These are phyloP conservation scores for Ursus arctos DNA, from an alignment of 2,113 vertebrate genomes.

Conservation along the genomic window DNA sequence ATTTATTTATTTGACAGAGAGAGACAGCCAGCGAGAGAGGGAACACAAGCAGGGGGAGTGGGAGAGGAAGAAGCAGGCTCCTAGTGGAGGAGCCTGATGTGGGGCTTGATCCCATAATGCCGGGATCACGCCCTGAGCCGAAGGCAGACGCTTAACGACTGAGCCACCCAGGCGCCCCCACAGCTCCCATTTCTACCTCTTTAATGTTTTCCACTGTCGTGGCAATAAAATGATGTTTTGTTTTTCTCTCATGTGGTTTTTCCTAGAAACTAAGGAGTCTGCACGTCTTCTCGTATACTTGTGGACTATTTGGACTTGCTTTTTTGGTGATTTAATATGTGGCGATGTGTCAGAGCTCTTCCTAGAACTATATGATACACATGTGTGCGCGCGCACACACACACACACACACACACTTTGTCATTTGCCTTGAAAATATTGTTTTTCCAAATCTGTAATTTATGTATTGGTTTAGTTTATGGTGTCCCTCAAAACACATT, in stretches of 20 bases:
- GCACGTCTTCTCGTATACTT: background rate
- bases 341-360: background rate
- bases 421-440: constrained; percentile 21
- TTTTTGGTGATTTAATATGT: constrained; percentile 20
- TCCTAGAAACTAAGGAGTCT: background rate
- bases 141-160: too few species aligned
- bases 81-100: too few species aligned
- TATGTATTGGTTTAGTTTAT: background rate
- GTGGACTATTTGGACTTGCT: background rate
- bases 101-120: too few species aligned
- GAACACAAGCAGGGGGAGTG: too few species aligned
- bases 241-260: constrained; percentile 24
- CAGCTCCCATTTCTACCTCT: background rate
- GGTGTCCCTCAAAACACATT: background rate
- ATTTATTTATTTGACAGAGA: too few species aligned
- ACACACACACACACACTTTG: background rate
- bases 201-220: background rate
- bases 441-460: background rate
- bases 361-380: background rate
- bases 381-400: too few species aligned
- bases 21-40: too few species aligned
- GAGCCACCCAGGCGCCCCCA: background rate
- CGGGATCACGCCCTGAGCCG: too few species aligned
- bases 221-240: background rate
- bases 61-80: too few species aligned